These are phyloP conservation scores for Typhlomys cinereus DNA, from an alignment of 2,113 vertebrate genomes.

Conservation along the genomic window DNA sequence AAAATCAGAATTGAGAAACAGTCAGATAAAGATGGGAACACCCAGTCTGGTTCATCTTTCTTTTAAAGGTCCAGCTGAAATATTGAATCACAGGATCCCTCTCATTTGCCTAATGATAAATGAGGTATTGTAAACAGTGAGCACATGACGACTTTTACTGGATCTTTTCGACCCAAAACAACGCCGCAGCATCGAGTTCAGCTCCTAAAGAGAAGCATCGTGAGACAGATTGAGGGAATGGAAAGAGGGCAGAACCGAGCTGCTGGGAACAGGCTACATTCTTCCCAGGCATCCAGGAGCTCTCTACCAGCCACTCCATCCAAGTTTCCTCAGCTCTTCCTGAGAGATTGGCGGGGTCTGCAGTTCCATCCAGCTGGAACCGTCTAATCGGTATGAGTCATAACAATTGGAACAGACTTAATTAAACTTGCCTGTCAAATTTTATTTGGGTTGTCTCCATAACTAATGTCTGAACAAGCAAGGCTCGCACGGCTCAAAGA, in stretches of 20 bases:
- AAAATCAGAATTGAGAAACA: constrained; percentile 57
- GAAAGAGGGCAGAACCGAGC: neutral
- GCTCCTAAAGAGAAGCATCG: neutral
- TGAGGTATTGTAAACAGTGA: neutral
- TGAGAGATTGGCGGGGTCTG: constrained; percentile 11
- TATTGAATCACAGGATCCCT: neutral
- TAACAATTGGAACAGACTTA: constrained; percentile 58
- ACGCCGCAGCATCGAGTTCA: neutral
- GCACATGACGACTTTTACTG: neutral
- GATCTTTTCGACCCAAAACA: neutral
- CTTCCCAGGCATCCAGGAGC: neutral
- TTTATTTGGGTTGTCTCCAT: constrained; percentile 53
- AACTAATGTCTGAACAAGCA: constrained; percentile 49
- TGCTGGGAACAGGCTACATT: neutral
- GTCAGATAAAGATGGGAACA: constrained; percentile 51
- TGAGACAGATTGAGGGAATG: neutral
- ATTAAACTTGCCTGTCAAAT: constrained; percentile 58
- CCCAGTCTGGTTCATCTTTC: constrained; percentile 33
- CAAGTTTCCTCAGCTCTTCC: neutral
- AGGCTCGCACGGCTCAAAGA: neutral
- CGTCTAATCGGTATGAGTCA: constrained; percentile 44
- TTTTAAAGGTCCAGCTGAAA: constrained; percentile 32
- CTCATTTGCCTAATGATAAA: constrained; percentile 23
- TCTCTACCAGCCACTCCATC: neutral
- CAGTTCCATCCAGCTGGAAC: neutral